These are phyloP conservation scores for Semnornis frantzii DNA, from an alignment of 2,113 vertebrate species.

Conservation along the genomic window DNA sequence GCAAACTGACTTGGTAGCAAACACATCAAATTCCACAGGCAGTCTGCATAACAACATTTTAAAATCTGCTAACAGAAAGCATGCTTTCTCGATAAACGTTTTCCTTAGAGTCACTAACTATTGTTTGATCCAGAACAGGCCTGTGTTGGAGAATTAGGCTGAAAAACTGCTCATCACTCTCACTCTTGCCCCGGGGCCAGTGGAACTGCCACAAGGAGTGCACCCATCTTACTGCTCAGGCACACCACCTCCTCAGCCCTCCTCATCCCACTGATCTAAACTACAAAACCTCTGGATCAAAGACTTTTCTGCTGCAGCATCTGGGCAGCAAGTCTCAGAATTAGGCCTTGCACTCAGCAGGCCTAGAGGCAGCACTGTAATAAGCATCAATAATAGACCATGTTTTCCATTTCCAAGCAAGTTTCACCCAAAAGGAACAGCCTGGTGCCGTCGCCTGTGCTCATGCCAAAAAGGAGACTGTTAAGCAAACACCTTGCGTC, in stretches of 20 bases:
- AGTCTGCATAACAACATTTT: neutral
- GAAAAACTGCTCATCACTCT: neutral
- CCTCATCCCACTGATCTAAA: neutral
- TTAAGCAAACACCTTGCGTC: neutral
- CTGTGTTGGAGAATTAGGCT: neutral
- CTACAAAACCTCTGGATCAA: neutral
- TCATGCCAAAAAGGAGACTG: neutral
- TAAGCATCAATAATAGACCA: neutral
- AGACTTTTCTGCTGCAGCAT: neutral
- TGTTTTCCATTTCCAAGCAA: neutral
- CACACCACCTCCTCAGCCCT: neutral
- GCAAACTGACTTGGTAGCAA: neutral
- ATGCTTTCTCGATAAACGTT: neutral
- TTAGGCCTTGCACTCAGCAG: neutral
- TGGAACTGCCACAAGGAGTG: accelerated
- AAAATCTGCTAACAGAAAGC: neutral
- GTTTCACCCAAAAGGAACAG: neutral
- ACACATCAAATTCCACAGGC: neutral
- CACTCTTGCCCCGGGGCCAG: neutral
- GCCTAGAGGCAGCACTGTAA: neutral
- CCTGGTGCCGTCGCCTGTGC: accelerated
- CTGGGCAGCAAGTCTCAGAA: neutral
- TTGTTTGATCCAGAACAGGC: neutral
- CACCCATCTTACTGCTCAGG: neutral
- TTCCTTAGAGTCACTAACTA: neutral